These are phyloP conservation scores for Dynastes maya DNA, from an alignment of 2,888 invertebrate genomes.

Conservation along the genomic window DNA sequence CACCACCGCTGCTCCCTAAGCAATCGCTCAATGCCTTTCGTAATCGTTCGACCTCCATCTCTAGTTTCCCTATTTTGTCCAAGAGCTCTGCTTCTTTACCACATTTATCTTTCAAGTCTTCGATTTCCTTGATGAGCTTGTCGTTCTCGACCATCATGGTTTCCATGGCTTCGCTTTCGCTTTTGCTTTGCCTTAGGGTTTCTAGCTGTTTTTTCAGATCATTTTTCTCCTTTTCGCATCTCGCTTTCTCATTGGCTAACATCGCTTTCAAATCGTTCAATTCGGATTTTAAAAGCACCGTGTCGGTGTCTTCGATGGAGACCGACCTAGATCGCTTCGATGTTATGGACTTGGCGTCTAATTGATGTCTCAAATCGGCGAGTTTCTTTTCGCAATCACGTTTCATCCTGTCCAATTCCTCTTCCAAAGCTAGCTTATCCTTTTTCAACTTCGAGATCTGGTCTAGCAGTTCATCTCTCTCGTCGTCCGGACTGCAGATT, in stretches of 20 bases:
- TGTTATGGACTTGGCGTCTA: slow-evolving; percentile 1
- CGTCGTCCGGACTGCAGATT: slow-evolving; percentile 29
- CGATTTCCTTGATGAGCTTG: slow-evolving; percentile 42
- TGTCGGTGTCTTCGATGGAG: slow-evolving; percentile 18
- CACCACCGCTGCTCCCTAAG: slow-evolving; percentile 10
- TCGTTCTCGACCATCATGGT: slow-evolving; percentile 50
- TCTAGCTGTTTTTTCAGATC: slow-evolving; percentile 40
- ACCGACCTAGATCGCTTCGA: neutral
- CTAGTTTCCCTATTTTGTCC: slow-evolving; percentile 12
- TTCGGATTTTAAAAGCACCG: slow-evolving; percentile 22
- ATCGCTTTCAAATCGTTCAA: slow-evolving; percentile 32
- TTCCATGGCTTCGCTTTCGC: slow-evolving; percentile 37
- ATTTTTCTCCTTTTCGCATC: slow-evolving; percentile 41
- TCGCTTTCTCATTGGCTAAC: slow-evolving; percentile 37
- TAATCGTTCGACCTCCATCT: slow-evolving; percentile 24
- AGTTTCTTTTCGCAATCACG: slow-evolving; percentile 34
- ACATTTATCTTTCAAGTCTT: slow-evolving; percentile 10
- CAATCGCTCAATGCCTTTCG: slow-evolving; percentile 28
- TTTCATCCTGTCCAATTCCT: slow-evolving; percentile 25
- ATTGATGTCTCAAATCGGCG: slow-evolving; percentile 21
- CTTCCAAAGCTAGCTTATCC: slow-evolving; percentile 38
- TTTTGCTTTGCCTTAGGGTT: slow-evolving; percentile 19
- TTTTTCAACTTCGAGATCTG: slow-evolving; percentile 46
- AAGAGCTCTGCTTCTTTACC: slow-evolving; percentile 1
- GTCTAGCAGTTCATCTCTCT: slow-evolving; percentile 34